A percentile compares a stretch with the other conserved stretches of the same genome.
phyloP scores from a whole-genome alignment of 2,888 invertebrate species.

The Andrena minutula region DNA sequence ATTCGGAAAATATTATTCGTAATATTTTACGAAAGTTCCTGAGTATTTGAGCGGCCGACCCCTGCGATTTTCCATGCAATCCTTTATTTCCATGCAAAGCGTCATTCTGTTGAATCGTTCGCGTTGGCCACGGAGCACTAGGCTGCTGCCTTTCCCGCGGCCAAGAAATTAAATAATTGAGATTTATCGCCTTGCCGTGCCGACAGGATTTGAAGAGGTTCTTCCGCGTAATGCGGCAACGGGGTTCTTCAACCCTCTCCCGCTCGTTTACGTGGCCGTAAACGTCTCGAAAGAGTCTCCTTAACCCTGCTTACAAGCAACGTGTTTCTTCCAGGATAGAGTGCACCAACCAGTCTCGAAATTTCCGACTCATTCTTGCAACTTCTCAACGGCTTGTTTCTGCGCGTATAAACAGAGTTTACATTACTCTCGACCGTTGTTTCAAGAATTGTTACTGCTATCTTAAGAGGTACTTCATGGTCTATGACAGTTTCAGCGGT shows the following conservation, averaged over 20 bases:
- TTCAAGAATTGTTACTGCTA: background rate
- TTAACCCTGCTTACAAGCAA: constrained; percentile 40
- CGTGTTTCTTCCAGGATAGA: constrained; percentile 2
- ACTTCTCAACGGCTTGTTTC: constrained; percentile 10
- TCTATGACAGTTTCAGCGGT: background rate
- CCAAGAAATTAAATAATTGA: constrained; percentile 77
- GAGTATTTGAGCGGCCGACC: background rate
- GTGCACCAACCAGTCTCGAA: background rate
- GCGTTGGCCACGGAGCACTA: background rate
- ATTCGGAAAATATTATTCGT: background rate
- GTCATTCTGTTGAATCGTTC: background rate
- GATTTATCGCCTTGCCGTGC: constrained; percentile 67
- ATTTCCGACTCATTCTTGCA: constrained; percentile 25
- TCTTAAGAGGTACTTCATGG: background rate
- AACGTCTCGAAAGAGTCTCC: constrained; percentile 39
- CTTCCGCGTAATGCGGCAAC: constrained; percentile 40
- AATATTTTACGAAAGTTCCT: background rate
- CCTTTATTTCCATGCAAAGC: constrained; percentile 4
- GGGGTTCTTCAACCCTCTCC: constrained; percentile 17
- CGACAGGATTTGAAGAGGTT: constrained; percentile 61
- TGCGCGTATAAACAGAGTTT: background rate
- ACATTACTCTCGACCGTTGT: background rate
- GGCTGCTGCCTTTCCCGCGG: constrained; percentile 18
- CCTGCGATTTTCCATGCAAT: background rate
- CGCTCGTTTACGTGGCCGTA: constrained; percentile 38